Base-by-base conservation (phyloP, 2,797 vertebrate genomes). In the Myioborus melanocephalus region DNA sequence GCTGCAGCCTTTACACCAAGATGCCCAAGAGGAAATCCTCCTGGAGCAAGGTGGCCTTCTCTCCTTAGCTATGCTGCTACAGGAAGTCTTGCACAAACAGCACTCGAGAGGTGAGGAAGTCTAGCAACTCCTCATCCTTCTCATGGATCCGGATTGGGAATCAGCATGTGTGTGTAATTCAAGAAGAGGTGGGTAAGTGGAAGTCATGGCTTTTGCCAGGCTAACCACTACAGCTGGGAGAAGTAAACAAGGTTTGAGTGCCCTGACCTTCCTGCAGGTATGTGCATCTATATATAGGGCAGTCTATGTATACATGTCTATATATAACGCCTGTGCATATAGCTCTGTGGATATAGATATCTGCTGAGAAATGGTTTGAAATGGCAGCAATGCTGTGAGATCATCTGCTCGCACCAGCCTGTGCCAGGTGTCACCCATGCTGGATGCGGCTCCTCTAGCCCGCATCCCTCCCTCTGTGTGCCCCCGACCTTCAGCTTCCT, bases 181-280 rank as follows among this genome's bases (percentile, higher is more conserved):
- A 50, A 80, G 59, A 65, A 16, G 68, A 60, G 46, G 32, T 12
- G 44, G 32, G 2, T 47, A 26, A 83, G 71, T 37, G 72, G 76
- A 91, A 88, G 63, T 68, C 12, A 21, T 8, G 43, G 53, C 63
- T 70, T 77, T 94, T 27, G 60, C n/a, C 19, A 20, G 55, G 50
- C 83, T n/a, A 35, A 28, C 20, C 8, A 1, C 57, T 75, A 28
- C 65, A 81, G 64, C 59, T 79, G 77, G 23, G 50, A 82, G 90
- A 78, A 88, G 86, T 91, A 91, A 95, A 93, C 61, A 93, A 75
- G 77, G 14, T 63, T 35, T 9, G 59, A 82, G 71, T 39, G 82
- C n/a, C 27, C 41, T 82, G 72, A 93, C 72, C 80, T 72, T 83
- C 53, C 52, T 61, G 53, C 92, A 96, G 95, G 93, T 96, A 89